Evolutionary conservation across 2,797 vertebrate species (phyloP).

Genomic region (Austrolebias charrua): DNA sequence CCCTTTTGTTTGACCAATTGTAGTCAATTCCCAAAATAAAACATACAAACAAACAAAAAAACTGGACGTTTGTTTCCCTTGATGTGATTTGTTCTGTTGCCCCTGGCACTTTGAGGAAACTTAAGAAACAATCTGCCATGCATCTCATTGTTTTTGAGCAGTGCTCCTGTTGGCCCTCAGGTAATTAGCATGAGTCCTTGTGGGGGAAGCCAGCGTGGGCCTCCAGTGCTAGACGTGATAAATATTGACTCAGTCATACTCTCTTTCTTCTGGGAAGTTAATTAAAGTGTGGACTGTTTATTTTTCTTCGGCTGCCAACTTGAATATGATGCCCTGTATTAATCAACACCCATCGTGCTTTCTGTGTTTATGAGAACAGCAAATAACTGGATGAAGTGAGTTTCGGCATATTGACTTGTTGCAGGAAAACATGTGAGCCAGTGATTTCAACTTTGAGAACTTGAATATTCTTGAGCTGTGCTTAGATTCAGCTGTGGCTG

Average conservation of each 20-base stretch:
- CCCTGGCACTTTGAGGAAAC: slow-evolving; percentile 57
- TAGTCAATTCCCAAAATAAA: slow-evolving; percentile 40
- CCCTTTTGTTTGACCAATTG: slow-evolving; percentile 37
- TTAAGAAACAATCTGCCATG: slow-evolving; percentile 48
- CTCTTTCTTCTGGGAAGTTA: slow-evolving; percentile 69
- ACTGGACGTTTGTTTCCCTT: slow-evolving; percentile 34
- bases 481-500: too few relatives aligned
- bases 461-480: not conserved
- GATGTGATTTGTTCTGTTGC: slow-evolving; percentile 58
- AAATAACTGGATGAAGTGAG: slow-evolving; percentile 23
- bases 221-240: slow-evolving; percentile 66
- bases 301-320: slow-evolving; percentile 68
- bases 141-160: slow-evolving; percentile 58
- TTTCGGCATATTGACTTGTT: slow-evolving; percentile 9
- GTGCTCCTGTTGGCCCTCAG: slow-evolving; percentile 65
- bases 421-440: slow-evolving; percentile 4
- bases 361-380: slow-evolving; percentile 22
- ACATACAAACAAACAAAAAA: slow-evolving; percentile 20
- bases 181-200: slow-evolving; percentile 71
- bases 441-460: not conserved
- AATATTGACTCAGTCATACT: slow-evolving; percentile 75
- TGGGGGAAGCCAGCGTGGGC: slow-evolving; percentile 58
- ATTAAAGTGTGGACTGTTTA: slow-evolving; percentile 74
- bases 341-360: slow-evolving; percentile 68
- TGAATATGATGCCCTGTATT: slow-evolving; percentile 66